Base-by-base conservation (phyloP, 2,888 invertebrate genomes). In the Pterobdella sp. region DNA sequence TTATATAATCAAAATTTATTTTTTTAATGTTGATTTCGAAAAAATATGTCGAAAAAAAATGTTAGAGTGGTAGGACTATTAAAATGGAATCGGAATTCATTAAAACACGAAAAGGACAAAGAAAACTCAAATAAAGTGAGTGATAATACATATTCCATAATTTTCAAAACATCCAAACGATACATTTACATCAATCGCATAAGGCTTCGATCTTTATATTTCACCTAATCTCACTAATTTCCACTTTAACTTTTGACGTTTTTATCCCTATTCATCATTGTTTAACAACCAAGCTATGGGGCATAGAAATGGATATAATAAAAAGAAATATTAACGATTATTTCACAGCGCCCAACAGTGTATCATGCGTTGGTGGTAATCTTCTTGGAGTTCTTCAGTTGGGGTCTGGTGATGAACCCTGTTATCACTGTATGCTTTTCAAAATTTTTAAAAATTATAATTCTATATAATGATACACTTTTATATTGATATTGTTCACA, bases 351-450 rank as follows among this genome's bases (percentile, higher is more conserved):
- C 84, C 94, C 98, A 77, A 94, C 93, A 83, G 91, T 99, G 77
- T 94, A 94, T 86, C 98, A 99, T 89, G 98, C 98, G 76, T 87
- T 98, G 84, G 91, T 98, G 83, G 94, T 98, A 82, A 98, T 99
- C 86, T 98, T 99, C 87, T 87, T 98, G 85, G 98, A 99, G 87
- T 99, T 97, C 87, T 99, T 98, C 87, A 94, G 97, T 79, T 98
- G 98, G 97, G 98, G 98, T 72, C 88, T 98, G 78, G 88, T 98
- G 78, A 98, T 97, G 77, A 93, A 95, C 88, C 97, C 98, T 75
- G 92, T 97, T 82, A 98, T 98, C 86, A 87, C 88, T 78, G 90
- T 90, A 84, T 86, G 87, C 84, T n/a, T n/a, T n/a, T n/a, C 34
- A 52, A 52, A 14, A 52, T 14, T 52, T 52, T 52, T 52, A 52